Percentiles rank a stretch among this genome's conserved stretches.
Conservation (phyloP, 2,797 vertebrate species). For the Silurus lanzhouensis region DNA sequence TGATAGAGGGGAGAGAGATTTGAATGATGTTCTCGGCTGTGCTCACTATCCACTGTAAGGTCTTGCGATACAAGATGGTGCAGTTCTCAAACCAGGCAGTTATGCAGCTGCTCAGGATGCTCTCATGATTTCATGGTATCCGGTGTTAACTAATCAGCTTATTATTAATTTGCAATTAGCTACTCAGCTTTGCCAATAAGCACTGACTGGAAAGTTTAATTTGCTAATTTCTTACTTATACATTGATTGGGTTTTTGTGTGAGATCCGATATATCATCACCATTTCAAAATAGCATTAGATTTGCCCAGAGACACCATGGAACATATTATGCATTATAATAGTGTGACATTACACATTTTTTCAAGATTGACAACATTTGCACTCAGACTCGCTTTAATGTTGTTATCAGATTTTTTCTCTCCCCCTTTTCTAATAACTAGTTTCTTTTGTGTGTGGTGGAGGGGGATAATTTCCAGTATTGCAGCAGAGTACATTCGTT, state of each 20-base stretch:
- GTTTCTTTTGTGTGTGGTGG: neutral
- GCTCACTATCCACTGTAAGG: too few relatives aligned
- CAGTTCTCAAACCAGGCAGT: too few relatives aligned
- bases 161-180: neutral
- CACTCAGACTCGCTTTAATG: neutral
- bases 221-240: neutral
- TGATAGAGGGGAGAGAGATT: too few relatives aligned
- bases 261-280: neutral
- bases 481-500: neutral
- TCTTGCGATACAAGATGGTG: too few relatives aligned
- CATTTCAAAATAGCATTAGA: neutral
- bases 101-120: too few relatives aligned
- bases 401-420: neutral
- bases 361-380: neutral
- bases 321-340: neutral
- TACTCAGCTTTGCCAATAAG: neutral
- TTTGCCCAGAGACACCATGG: neutral
- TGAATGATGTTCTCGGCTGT: too few relatives aligned
- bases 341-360: neutral
- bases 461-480: neutral
- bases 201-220: neutral
- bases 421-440: neutral
- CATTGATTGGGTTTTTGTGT: neutral
- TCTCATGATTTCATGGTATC: too few relatives aligned
- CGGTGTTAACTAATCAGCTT: neutral